These are phyloP conservation scores for Lordiphosa stackelbergi DNA, from an alignment of 1,140 invertebrate genomes.

Conservation along the genomic window DNA sequence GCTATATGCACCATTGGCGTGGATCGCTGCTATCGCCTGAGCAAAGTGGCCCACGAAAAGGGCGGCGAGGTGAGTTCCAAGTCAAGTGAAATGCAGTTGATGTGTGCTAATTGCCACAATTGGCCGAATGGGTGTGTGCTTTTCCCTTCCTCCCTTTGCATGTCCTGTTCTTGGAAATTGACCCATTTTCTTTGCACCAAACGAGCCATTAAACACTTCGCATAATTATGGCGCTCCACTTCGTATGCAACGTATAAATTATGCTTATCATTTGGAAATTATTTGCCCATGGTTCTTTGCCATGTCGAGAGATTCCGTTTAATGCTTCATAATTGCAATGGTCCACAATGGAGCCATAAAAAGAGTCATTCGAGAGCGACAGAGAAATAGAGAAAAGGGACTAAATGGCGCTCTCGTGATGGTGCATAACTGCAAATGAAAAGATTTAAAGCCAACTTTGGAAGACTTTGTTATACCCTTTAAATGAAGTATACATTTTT, in stretches of 20 bases:
- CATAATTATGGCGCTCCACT: slow-evolving; percentile 10
- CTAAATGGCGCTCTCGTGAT: slow-evolving; percentile 17
- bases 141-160: neutral
- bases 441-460: no score
- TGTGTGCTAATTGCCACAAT: slow-evolving; percentile 34
- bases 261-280: slow-evolving; percentile 64
- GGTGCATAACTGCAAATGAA: slow-evolving; percentile 17
- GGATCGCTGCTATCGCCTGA: slow-evolving; percentile 89
- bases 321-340: slow-evolving; percentile 64
- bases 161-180: slow-evolving; percentile 29
- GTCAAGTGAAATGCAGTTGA: slow-evolving; percentile 29
- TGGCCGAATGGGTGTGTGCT: slow-evolving; percentile 20
- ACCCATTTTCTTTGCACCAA: slow-evolving; percentile 54
- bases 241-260: slow-evolving; percentile 52
- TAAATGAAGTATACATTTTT: no score
- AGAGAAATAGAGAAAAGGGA: slow-evolving; percentile 27
- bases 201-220: slow-evolving; percentile 21
- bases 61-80: slow-evolving; percentile 85
- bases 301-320: slow-evolving; percentile 26
- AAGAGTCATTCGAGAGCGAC: slow-evolving; percentile 27
- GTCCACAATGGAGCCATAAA: slow-evolving; percentile 56
- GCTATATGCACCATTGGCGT: slow-evolving; percentile 91
- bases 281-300: slow-evolving; percentile 59
- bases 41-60: slow-evolving; percentile 85
- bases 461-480: no score